Percentiles rank a stretch among this genome's conserved stretches.
phyloP scores from a whole-genome alignment of 1,140 invertebrate species.

The Orchesella cincta region DNA sequence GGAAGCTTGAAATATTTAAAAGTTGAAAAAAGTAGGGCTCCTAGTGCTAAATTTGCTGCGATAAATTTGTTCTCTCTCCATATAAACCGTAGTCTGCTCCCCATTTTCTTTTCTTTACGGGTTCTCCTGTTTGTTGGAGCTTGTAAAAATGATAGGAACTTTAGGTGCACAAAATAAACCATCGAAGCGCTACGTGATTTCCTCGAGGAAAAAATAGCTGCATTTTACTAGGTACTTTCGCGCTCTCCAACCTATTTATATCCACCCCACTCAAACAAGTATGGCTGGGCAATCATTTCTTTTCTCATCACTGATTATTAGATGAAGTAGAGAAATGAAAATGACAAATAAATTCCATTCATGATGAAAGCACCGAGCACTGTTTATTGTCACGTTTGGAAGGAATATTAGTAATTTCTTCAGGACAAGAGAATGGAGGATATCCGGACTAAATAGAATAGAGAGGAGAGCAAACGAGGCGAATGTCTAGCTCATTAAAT shows the following conservation, averaged over 20 bases:
- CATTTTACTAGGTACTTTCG: background rate
- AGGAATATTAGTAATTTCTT: slow-evolving; percentile 15
- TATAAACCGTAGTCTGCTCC: no score
- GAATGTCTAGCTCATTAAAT: slow-evolving; percentile 24
- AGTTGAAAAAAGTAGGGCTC: background rate
- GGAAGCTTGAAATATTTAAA: background rate
- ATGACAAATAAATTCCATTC: slow-evolving; percentile 26
- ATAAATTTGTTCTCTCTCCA: no score
- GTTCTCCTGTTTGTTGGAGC: background rate
- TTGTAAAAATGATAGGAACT: background rate
- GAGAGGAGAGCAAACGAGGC: slow-evolving; percentile 6
- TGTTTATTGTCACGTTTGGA: background rate
- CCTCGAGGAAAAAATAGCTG: background rate
- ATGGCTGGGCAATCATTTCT: background rate
- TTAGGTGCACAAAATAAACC: background rate
- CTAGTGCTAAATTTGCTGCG: no score
- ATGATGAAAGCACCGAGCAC: background rate
- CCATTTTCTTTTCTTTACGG: no score
- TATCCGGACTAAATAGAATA: slow-evolving; percentile 13
- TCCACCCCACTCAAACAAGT: no score
- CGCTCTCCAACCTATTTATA: no score
- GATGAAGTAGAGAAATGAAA: slow-evolving; percentile 8
- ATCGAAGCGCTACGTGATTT: background rate
- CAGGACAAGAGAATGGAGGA: background rate
- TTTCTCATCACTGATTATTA: background rate